Evolutionary conservation across 30 jellyfish, hydroid and myxozoan species (phyloP).

Genomic region (Aurelia aurita complex sp. Pacific): DNA sequence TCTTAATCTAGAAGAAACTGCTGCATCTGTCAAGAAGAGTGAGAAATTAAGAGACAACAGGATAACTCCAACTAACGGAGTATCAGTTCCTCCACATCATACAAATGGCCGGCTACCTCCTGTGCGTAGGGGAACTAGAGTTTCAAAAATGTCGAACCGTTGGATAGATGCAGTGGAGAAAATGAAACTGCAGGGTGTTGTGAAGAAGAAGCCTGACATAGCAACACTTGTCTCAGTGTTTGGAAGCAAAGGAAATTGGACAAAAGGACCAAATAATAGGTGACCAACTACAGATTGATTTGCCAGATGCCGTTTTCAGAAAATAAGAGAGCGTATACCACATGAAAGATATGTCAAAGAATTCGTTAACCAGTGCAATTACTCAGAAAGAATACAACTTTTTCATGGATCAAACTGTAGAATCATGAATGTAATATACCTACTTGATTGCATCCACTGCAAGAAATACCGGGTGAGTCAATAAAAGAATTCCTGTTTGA

Average conservation of each 20-base stretch:
- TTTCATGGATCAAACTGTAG: too few species aligned
- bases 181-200: conserved; percentile 65
- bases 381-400: too few species aligned
- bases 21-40: conserved; percentile 41
- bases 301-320: neutral
- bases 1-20: conserved; percentile 45
- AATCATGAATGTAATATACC: too few species aligned
- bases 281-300: neutral
- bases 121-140: conserved; percentile 35
- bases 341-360: too few species aligned
- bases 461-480: too few species aligned
- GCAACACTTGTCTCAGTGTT: conserved; percentile 81
- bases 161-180: conserved; percentile 70
- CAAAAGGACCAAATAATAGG: conserved; percentile 1
- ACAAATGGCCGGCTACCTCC: conserved; percentile 54
- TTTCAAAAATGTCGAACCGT: conserved; percentile 11
- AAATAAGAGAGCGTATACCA: too few species aligned
- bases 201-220: conserved; percentile 59
- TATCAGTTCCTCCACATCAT: conserved; percentile 64
- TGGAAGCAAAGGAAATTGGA: conserved; percentile 90
- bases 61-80: conserved; percentile 61
- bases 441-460: too few species aligned
- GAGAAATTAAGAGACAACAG: conserved; percentile 41
- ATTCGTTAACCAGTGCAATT: too few species aligned
- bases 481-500: too few species aligned